phyloP scores from a whole-genome alignment of 2,113 vertebrate genomes.

The Tragulus kanchil region DNA sequence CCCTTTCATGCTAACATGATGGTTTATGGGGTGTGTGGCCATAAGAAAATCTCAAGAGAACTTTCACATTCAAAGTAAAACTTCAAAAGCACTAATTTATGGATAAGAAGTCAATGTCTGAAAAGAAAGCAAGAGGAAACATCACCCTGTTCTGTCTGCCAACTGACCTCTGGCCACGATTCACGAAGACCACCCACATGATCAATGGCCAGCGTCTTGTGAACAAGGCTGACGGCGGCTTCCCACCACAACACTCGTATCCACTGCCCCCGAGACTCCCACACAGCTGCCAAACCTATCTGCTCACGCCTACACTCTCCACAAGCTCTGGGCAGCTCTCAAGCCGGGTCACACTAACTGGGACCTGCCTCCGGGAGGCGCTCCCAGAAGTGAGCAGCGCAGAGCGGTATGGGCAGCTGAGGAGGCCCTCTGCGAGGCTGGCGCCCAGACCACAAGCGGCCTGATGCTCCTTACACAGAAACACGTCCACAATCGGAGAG shows the following conservation, averaged over 20 bases:
- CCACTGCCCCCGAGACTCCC: fast-evolving
- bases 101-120: not conserved
- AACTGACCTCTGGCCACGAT: fast-evolving
- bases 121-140: not conserved
- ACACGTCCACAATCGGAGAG: not conserved
- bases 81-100: not conserved
- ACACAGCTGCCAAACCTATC: fast-evolving
- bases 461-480: not conserved
- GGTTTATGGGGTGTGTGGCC: not conserved
- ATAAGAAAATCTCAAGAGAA: not conserved
- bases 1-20: not conserved
- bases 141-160: not conserved
- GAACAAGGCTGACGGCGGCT: not conserved
- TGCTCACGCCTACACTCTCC: not conserved
- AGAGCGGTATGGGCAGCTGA: not conserved
- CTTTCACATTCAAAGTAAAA: not conserved
- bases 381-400: fast-evolving
- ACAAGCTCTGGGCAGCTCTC: too few species aligned
- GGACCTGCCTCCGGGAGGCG: not conserved
- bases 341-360: fast-evolving
- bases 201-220: fast-evolving
- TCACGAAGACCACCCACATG: fast-evolving
- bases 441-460: not conserved
- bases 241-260: not conserved
- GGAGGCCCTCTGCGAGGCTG: not conserved